Evolutionary conservation across 1,140 invertebrate species (phyloP).

Genomic region (Epicauta chinensis): DNA sequence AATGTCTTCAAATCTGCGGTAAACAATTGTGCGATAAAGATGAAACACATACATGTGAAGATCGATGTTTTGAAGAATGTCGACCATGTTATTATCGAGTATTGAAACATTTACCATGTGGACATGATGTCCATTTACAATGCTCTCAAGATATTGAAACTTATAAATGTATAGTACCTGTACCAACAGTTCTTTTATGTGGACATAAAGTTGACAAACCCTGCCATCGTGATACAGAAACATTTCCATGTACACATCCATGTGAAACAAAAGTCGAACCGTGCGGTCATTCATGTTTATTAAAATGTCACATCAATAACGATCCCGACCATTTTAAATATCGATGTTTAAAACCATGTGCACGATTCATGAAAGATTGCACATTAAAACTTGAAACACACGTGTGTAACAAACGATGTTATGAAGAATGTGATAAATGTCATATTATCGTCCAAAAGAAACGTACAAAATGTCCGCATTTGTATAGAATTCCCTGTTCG

Average conservation of each 20-base stretch:
- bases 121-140: conserved; percentile 40
- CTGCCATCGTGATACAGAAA: conserved; percentile 38
- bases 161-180: conserved; percentile 36
- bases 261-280: conserved; percentile 44
- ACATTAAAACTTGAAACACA: conserved; percentile 38
- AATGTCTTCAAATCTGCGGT: conserved; percentile 34
- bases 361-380: conserved; percentile 42
- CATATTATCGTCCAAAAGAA: conserved; percentile 43
- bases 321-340: conserved; percentile 51
- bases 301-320: conserved; percentile 43
- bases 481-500: conserved; percentile 40
- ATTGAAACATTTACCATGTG: conserved; percentile 43
- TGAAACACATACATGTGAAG: conserved; percentile 44
- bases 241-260: conserved; percentile 38
- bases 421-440: conserved; percentile 48
- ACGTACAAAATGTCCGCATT: conserved; percentile 44
- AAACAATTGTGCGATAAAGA: conserved; percentile 43
- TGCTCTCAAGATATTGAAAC: conserved; percentile 40
- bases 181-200: conserved; percentile 43
- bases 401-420: conserved; percentile 45
- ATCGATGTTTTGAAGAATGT: conserved; percentile 45
- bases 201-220: conserved; percentile 44
- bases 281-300: conserved; percentile 48
- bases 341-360: conserved; percentile 46
- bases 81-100: conserved; percentile 42